These are phyloP conservation scores for Paracentrotus lividus DNA, from an alignment of 53 echinoderm and acorn worm genomes.

Conservation along the genomic window DNA sequence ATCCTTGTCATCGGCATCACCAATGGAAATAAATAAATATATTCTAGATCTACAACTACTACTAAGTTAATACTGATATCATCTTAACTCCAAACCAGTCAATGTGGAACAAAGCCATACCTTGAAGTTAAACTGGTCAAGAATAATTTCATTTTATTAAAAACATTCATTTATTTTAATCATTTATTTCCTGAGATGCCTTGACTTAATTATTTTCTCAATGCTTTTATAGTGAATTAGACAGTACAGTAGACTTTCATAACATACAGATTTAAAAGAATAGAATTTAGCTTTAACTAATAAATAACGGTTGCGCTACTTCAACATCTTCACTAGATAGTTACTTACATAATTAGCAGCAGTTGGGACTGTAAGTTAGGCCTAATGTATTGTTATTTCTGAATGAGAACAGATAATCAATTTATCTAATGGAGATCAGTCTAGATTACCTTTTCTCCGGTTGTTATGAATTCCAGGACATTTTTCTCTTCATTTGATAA, in stretches of 20 bases:
- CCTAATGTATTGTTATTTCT: not conserved
- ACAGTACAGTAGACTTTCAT: no score
- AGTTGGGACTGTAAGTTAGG: conserved; percentile 12
- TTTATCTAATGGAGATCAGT: not conserved
- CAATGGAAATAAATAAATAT: conserved; percentile 2
- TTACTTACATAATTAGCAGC: conserved; percentile 1
- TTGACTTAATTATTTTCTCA: no score
- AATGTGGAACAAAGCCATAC: not conserved
- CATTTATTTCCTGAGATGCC: no score
- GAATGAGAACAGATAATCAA: not conserved
- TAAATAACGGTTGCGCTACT: not conserved
- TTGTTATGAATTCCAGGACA: not conserved
- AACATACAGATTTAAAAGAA: no score
- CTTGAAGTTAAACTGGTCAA: no score
- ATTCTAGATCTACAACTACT: no score
- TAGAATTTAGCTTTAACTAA: no score
- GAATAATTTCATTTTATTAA: no score
- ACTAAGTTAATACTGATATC: no score
- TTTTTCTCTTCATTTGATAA: not conserved
- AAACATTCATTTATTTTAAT: no score
- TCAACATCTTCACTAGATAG: conserved; percentile 47
- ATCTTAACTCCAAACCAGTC: no score
- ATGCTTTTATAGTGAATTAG: no score
- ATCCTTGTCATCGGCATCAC: not conserved
- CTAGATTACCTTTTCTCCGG: not conserved